phyloP scores from a whole-genome alignment of 2,888 invertebrate species.

The Autographa gamma region DNA sequence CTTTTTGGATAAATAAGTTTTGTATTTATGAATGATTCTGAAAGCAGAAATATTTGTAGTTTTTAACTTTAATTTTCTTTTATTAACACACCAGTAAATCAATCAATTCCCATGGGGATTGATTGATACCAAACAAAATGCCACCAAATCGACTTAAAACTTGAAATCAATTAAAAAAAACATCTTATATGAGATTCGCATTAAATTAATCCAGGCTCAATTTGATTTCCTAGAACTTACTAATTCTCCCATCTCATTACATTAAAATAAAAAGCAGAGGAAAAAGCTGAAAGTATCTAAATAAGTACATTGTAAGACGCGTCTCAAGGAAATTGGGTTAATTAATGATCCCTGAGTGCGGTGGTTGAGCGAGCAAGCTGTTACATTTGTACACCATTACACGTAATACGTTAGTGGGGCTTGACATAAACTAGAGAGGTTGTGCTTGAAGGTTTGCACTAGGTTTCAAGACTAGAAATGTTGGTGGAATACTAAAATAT shows the following conservation, averaged over 20 bases:
- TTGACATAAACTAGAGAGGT: neutral
- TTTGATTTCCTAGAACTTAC: neutral
- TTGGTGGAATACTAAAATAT: neutral
- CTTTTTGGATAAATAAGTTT: too few species aligned
- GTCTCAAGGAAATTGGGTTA: slow-evolving; percentile 39
- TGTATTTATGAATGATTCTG: too few species aligned
- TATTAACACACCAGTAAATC: too few species aligned
- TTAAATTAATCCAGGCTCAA: neutral
- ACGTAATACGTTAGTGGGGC: slow-evolving; percentile 23
- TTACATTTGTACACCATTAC: slow-evolving; percentile 51
- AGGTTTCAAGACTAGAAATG: neutral
- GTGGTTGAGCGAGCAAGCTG: slow-evolving; percentile 43
- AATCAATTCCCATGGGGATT: too few species aligned
- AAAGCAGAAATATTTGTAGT: too few species aligned
- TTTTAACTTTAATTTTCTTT: too few species aligned
- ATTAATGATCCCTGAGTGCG: slow-evolving; percentile 43
- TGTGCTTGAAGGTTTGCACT: neutral
- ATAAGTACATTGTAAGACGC: slow-evolving; percentile 20
- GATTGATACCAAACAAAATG: too few species aligned
- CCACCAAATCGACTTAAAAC: neutral
- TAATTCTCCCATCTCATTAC: neutral
- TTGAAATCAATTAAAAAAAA: neutral
- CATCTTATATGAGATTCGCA: neutral
- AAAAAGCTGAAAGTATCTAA: slow-evolving; percentile 11
- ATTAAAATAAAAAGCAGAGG: slow-evolving; percentile 12